Evolutionary conservation across 2,888 invertebrate genomes (phyloP).

Genomic region (Drosophila conformis): DNA sequence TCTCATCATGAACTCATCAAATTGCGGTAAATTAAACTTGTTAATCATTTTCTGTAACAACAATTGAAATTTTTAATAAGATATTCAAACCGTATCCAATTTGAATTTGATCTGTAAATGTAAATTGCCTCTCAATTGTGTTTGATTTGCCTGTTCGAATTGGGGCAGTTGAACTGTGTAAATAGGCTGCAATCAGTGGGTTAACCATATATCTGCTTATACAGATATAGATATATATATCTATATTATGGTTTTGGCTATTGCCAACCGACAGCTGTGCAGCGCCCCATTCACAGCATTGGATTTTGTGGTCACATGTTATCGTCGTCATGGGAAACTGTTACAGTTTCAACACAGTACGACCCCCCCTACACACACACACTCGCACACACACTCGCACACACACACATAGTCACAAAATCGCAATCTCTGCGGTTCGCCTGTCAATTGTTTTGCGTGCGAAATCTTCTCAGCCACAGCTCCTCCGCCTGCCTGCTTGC

Average conservation of each 20-base stretch:
- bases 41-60: background rate
- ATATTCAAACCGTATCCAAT: background rate
- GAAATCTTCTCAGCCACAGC: slow-evolving; percentile 54
- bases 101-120: background rate
- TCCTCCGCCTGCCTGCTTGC: too few relatives aligned
- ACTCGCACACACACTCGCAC: background rate
- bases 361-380: background rate
- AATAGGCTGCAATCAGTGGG: slow-evolving; percentile 1
- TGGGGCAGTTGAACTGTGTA: slow-evolving; percentile 8
- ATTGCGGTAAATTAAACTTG: background rate
- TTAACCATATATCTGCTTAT: slow-evolving; percentile 3
- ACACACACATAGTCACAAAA: slow-evolving; percentile 11
- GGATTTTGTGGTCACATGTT: slow-evolving; percentile 65
- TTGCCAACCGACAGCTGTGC: slow-evolving; percentile 38
- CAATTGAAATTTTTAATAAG: background rate
- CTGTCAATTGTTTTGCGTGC: slow-evolving; percentile 77
- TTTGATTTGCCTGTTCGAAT: background rate
- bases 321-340: slow-evolving; percentile 75
- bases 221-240: too few relatives aligned
- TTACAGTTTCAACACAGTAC: slow-evolving; percentile 68
- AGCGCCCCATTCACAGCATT: slow-evolving; percentile 58
- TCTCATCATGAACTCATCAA: background rate
- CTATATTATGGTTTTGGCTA: slow-evolving; percentile 20
- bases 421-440: slow-evolving; percentile 72
- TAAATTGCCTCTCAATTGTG: background rate